phyloP scores from a whole-genome alignment of 2,113 vertebrate species.

The Recurvirostra avosetta region DNA sequence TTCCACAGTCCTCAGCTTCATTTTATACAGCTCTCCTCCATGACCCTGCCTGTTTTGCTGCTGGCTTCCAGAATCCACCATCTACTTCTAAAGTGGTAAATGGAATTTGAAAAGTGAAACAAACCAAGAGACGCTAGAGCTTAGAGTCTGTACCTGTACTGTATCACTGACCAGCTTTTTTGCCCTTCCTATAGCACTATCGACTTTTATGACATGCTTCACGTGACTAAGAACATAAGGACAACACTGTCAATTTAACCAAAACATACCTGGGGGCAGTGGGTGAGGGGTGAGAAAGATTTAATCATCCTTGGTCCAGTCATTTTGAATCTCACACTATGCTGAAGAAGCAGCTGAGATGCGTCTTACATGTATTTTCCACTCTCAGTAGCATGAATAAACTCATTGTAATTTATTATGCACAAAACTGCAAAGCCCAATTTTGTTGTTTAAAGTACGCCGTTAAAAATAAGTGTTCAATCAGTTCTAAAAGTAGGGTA shows the following conservation, averaged over 20 bases:
- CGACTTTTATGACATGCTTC: not conserved
- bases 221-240: not conserved
- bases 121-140: not conserved
- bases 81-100: not conserved
- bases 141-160: not conserved
- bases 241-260: slow-evolving; percentile 33
- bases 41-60: not conserved
- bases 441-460: slow-evolving; percentile 17
- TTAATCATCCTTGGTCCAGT: slow-evolving; percentile 8
- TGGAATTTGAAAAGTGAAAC: not conserved
- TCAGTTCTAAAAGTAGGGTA: slow-evolving; percentile 12
- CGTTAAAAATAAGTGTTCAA: not conserved
- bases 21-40: not conserved
- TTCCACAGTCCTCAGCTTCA: not conserved
- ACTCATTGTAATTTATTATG: slow-evolving; percentile 32
- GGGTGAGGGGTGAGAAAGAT: not conserved
- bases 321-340: slow-evolving; percentile 43
- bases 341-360: slow-evolving; percentile 8
- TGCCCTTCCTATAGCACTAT: not conserved
- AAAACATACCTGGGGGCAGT: not conserved
- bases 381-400: not conserved
- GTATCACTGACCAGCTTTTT: not conserved
- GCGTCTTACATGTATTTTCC: not conserved
- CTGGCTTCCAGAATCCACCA: not conserved
- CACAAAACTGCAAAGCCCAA: not conserved